Percentiles rank a stretch among this genome's conserved stretches.
phyloP scores from a whole-genome alignment of 2,888 invertebrate species.

The Brenthis ino region DNA sequence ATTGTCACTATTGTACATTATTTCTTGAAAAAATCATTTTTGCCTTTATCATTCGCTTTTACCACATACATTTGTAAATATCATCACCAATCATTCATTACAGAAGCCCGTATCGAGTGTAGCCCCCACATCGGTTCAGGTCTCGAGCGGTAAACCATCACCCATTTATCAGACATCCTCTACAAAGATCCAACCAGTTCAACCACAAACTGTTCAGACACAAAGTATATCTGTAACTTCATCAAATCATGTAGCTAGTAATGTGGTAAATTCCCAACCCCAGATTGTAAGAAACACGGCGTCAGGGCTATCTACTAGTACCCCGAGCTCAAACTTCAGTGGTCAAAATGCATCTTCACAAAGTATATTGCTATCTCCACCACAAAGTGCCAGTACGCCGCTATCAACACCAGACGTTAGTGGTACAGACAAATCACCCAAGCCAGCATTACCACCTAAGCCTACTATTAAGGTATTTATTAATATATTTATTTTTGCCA shows the following conservation, averaged over 20 bases:
- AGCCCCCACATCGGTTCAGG: constrained; percentile 89
- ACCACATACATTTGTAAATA: constrained; percentile 70
- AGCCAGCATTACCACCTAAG: constrained; percentile 92
- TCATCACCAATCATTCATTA: constrained; percentile 76
- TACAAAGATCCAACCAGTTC: constrained; percentile 90
- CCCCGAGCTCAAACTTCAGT: constrained; percentile 70
- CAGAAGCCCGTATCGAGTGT: constrained; percentile 94
- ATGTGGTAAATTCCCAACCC: constrained; percentile 73
- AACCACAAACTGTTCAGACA: constrained; percentile 86
- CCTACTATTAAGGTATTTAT: constrained; percentile 84
- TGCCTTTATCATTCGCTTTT: constrained; percentile 44
- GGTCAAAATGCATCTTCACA: constrained; percentile 69
- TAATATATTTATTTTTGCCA: background rate
- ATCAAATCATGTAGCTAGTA: constrained; percentile 75
- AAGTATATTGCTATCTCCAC: constrained; percentile 81
- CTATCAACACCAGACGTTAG: constrained; percentile 80
- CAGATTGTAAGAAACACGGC: constrained; percentile 79
- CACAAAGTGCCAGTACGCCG: constrained; percentile 84
- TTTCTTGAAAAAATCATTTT: constrained; percentile 38
- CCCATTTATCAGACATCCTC: constrained; percentile 91
- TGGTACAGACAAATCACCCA: constrained; percentile 81
- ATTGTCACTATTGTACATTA: constrained; percentile 19
- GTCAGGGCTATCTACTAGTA: constrained; percentile 74
- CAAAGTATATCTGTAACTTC: constrained; percentile 65
- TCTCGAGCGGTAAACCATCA: constrained; percentile 85